A percentile compares a stretch with the other conserved stretches of the same genome.
These are phyloP conservation scores for Polyergus mexicanus DNA, from an alignment of 1,140 invertebrate genomes.

Conservation along the genomic window DNA sequence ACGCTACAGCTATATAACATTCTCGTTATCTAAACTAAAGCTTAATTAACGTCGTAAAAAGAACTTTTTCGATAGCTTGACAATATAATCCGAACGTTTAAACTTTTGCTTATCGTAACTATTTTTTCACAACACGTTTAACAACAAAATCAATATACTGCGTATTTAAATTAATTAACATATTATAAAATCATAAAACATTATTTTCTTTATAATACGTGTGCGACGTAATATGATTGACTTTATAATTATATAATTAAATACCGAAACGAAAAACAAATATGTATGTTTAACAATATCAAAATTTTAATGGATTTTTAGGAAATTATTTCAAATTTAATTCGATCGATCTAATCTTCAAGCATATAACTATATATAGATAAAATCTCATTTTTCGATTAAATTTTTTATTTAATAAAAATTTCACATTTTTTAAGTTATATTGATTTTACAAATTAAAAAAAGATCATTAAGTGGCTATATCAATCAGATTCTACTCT, in stretches of 20 bases:
- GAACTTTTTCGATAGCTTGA: neutral
- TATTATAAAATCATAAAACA: neutral
- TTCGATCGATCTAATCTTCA: neutral
- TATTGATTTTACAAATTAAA: neutral
- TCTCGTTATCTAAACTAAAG: neutral
- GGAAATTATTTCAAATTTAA: neutral
- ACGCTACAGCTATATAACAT: neutral
- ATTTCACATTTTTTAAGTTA: neutral
- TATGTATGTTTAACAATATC: neutral
- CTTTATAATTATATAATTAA: neutral
- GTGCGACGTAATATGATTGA: neutral
- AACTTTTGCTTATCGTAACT: neutral
- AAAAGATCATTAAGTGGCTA: neutral
- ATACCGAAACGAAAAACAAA: neutral
- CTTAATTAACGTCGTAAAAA: slow-evolving; percentile 5
- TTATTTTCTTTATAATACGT: neutral
- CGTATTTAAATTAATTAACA: slow-evolving; percentile 16
- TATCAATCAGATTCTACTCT: neutral
- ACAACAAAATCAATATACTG: neutral
- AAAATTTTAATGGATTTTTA: neutral
- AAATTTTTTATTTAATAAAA: neutral
- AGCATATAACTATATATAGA: neutral
- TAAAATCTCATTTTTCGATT: neutral
- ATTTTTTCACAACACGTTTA: neutral
- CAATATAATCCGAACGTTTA: neutral